These are phyloP conservation scores for Rhyacichthys aspro DNA, from an alignment of 2,797 vertebrate genomes.

Conservation along the genomic window DNA sequence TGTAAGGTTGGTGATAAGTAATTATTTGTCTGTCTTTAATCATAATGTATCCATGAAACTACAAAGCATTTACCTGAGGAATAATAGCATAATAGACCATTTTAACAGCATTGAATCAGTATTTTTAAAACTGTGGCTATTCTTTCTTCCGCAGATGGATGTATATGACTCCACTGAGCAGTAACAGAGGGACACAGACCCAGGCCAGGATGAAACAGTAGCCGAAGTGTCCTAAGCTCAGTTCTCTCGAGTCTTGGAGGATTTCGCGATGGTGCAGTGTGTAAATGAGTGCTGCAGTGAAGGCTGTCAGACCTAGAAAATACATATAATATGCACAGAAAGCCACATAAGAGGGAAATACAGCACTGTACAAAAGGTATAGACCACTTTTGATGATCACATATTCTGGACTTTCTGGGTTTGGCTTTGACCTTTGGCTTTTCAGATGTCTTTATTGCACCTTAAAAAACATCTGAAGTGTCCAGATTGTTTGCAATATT, in stretches of 20 bases:
- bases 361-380: no score
- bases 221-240: slow-evolving; percentile 81
- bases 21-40: no score
- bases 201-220: slow-evolving; percentile 90
- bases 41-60: no score
- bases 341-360: no score
- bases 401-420: no score
- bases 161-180: slow-evolving; percentile 86
- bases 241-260: slow-evolving; percentile 68
- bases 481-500: no score
- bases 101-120: not conserved
- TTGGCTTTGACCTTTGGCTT: no score
- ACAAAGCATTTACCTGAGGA: not conserved
- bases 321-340: not conserved
- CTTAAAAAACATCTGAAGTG: no score
- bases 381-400: no score
- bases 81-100: not conserved
- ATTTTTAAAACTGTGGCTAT: slow-evolving; percentile 63
- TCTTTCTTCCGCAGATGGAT: slow-evolving; percentile 89
- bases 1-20: no score
- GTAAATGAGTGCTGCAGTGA: slow-evolving; percentile 87
- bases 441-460: no score
- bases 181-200: slow-evolving; percentile 86
- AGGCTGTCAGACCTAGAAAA: slow-evolving; percentile 79
- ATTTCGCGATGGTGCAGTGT: slow-evolving; percentile 83